Base-by-base conservation (phyloP, 2,888 invertebrate genomes). In the Phragmatobia fuliginosa region DNA sequence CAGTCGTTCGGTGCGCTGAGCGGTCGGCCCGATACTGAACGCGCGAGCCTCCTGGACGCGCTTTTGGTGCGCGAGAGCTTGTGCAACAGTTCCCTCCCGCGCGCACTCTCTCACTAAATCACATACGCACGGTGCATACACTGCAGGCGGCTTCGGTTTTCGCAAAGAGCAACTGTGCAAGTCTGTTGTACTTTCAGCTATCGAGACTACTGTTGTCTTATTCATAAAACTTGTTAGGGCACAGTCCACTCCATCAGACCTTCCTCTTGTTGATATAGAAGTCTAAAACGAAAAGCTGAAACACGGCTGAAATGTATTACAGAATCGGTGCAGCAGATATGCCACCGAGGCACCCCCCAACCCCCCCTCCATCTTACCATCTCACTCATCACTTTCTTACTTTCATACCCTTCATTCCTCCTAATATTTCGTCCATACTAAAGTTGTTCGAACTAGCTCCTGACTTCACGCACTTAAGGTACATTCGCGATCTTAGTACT, bases 11-110 rank as follows among this genome's bases (percentile, higher is more conserved):
- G 58, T 67, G 68, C 66, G 75, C 77, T 69, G 68, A 77, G 75
- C 68, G 74, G 73, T 74, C 62, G 61, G 45, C 31, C 36, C 32
- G 36, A 75, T 75, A 82, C 82, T 81, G 76, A 66, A 41, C 79
- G 81, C 77, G 79, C 76, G 75, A 68, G 79, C 77, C 71, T 10
- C 25, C 21, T 21, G 63, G 21, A 4, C 4, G 31, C 11, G 68
- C 68, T 83, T 81, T 81, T 77, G 70, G 25, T 81, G 69, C 41
- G 68, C 60, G 38, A 52, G 32, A 64, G 59, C 67, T 71, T 68
- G 65, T 62, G 71, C 65, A 68, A 66, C 61, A 52, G 21, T 63
- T 52, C 28, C 67, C 41, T 31, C 69, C 73, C 63, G 71, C 36
- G 59, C 70, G 64, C 67, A 21, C 36, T 28, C 49, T 33, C 63